Conservation (phyloP, 2,797 vertebrate species). For the Chelidonichthys spinosus region DNA sequence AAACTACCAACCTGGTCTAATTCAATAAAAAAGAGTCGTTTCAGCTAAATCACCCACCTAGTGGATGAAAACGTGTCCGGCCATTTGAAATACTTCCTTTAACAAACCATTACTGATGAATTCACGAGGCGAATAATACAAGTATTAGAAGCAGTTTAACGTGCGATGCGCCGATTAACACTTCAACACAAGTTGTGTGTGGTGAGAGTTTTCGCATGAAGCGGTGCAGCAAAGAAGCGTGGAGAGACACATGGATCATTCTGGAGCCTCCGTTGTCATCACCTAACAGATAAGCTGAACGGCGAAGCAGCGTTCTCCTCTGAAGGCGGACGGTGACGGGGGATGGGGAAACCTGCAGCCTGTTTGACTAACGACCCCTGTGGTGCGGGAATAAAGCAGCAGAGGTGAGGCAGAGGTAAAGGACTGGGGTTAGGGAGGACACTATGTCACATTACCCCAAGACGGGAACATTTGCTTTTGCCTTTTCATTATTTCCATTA, state of each 20-base stretch:
- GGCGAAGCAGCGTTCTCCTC: conserved; percentile 6
- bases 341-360: conserved; percentile 46
- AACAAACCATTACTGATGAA: neutral
- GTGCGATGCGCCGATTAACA: neutral
- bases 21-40: neutral
- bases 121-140: neutral
- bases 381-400: conserved; percentile 47
- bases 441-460: conserved; percentile 48
- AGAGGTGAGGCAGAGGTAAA: conserved; percentile 60
- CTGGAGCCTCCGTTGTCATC: conserved; percentile 26
- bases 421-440: conserved; percentile 39
- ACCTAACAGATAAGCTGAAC: conserved; percentile 22
- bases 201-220: neutral
- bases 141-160: neutral
- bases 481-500: conserved; percentile 52
- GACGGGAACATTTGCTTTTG: conserved; percentile 33
- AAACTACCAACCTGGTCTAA: too few relatives aligned
- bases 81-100: neutral
- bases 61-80: neutral
- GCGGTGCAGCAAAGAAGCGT: conserved; percentile 6
- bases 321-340: conserved; percentile 38
- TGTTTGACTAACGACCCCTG: conserved; percentile 62
- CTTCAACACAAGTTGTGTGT: neutral
- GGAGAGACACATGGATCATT: conserved; percentile 30
- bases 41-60: neutral